Evolutionary conservation across 1,140 invertebrate genomes (phyloP).

Genomic region (Drosophila kurseongensis): DNA sequence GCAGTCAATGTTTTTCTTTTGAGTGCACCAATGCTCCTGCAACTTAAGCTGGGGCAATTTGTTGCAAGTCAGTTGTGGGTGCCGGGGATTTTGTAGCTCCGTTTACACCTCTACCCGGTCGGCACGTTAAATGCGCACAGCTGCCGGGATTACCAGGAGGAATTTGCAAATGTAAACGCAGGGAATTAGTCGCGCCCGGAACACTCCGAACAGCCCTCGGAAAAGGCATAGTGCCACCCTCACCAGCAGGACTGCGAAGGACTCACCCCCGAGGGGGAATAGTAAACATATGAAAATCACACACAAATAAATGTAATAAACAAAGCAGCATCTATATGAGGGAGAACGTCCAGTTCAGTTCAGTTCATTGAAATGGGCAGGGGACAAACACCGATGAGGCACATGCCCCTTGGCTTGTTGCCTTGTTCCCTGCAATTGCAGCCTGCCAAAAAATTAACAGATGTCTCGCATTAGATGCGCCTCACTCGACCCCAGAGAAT

Average conservation of each 20-base stretch:
- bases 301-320: constrained; percentile 80
- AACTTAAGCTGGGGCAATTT: constrained; percentile 60
- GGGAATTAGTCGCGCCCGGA: constrained; percentile 62
- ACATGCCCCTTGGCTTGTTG: constrained; percentile 50
- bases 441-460: constrained; percentile 76
- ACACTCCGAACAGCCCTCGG: constrained; percentile 28
- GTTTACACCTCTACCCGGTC: constrained; percentile 2
- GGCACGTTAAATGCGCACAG: constrained; percentile 71
- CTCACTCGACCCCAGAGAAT: constrained; percentile 73
- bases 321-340: constrained; percentile 65
- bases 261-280: constrained; percentile 12
- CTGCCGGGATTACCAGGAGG: constrained; percentile 69
- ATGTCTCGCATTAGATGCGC: constrained; percentile 81
- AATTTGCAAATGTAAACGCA: constrained; percentile 71
- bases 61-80: constrained; percentile 63
- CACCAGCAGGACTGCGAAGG: neutral
- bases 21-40: constrained; percentile 7
- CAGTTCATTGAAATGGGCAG: neutral
- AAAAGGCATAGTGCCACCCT: neutral
- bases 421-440: constrained; percentile 35
- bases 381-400: constrained; percentile 11
- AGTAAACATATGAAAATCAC: constrained; percentile 62
- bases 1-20: no score
- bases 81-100: constrained; percentile 22
- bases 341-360: constrained; percentile 7